phyloP scores from a whole-genome alignment of 1,140 invertebrate genomes.

The Drosophila elegans region DNA sequence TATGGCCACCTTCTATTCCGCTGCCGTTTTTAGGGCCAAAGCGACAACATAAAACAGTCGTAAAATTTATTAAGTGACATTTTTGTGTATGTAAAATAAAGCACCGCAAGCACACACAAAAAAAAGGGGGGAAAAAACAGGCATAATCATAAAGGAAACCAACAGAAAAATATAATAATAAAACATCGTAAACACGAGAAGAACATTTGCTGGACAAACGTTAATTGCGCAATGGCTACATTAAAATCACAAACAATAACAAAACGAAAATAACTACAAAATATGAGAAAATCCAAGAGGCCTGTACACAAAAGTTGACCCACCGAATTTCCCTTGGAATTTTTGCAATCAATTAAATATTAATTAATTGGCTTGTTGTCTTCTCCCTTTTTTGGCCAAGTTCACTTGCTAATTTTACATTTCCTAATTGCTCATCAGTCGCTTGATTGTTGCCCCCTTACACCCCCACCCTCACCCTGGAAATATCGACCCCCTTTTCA shows the following conservation, averaged over 20 bases:
- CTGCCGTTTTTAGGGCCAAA: slow-evolving; percentile 63
- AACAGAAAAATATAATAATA: slow-evolving; percentile 39
- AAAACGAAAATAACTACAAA: slow-evolving; percentile 3
- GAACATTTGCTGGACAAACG: slow-evolving; percentile 70
- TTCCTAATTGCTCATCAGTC: slow-evolving; percentile 73
- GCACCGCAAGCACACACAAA: background rate
- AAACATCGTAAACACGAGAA: slow-evolving; percentile 39
- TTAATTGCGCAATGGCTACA: slow-evolving; percentile 51
- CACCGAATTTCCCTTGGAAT: slow-evolving; percentile 24
- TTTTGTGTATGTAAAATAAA: slow-evolving; percentile 57
- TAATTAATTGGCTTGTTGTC: slow-evolving; percentile 64
- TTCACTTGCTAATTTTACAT: slow-evolving; percentile 57
- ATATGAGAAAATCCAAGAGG: background rate
- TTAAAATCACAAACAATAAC: background rate
- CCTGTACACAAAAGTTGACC: background rate
- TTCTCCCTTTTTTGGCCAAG: slow-evolving; percentile 1
- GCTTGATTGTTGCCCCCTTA: slow-evolving; percentile 50
- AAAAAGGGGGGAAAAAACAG: background rate
- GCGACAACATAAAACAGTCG: slow-evolving; percentile 82
- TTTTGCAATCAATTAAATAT: slow-evolving; percentile 76
- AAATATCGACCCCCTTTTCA: background rate
- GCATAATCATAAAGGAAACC: slow-evolving; percentile 37
- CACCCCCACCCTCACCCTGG: background rate
- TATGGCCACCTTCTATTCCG: slow-evolving; percentile 42
- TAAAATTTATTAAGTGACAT: slow-evolving; percentile 83